These are phyloP conservation scores for Neomorphus geoffroyi DNA, from an alignment of 2,797 vertebrate species.

Conservation along the genomic window DNA sequence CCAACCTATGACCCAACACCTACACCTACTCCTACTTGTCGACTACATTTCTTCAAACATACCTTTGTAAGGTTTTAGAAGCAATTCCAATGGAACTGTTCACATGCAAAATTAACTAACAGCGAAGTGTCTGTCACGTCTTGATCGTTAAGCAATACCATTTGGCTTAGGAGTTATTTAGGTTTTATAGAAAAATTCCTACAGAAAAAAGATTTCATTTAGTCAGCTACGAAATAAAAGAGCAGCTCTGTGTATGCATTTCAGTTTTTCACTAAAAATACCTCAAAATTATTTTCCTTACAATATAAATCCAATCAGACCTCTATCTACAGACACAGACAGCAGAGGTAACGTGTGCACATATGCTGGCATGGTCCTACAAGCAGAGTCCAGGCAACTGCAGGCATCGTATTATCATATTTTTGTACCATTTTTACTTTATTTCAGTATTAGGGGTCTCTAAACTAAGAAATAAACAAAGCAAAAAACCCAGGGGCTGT, in stretches of 20 bases:
- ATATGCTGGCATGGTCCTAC: neutral
- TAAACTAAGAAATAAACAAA: constrained; percentile 14
- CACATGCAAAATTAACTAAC: neutral
- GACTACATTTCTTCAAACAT: neutral
- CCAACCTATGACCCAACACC: no score
- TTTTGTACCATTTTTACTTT: neutral
- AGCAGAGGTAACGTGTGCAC: neutral
- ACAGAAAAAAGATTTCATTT: neutral
- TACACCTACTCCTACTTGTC: no score
- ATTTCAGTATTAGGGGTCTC: neutral
- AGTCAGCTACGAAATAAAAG: neutral
- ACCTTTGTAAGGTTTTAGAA: neutral
- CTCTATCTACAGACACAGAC: neutral
- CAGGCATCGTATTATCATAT: neutral
- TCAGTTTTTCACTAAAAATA: neutral
- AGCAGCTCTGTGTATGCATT: neutral
- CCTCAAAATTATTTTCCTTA: neutral
- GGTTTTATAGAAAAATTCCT: neutral
- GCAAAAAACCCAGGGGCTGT: neutral
- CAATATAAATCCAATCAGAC: neutral
- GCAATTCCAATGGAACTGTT: neutral
- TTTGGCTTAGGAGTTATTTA: neutral
- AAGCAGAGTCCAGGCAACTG: neutral
- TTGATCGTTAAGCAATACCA: neutral
- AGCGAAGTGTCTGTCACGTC: neutral